phyloP scores from a whole-genome alignment of 2,113 vertebrate species.

The Gymnobelideus leadbeateri region DNA sequence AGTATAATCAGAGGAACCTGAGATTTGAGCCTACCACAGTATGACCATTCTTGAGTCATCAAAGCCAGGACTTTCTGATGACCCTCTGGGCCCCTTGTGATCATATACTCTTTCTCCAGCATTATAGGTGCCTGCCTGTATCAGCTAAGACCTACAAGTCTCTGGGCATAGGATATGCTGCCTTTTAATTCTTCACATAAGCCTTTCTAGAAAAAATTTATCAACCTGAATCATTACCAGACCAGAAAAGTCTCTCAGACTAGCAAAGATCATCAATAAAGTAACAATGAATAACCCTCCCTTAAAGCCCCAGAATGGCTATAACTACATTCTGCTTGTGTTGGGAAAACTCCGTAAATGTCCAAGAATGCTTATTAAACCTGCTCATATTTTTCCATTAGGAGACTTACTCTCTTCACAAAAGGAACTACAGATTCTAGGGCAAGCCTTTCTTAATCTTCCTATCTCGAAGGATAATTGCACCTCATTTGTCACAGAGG shows the following conservation, averaged over 20 bases:
- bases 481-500: not conserved
- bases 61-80: not conserved
- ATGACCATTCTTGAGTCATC: not conserved
- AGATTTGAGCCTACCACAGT: not conserved
- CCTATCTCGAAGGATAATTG: not conserved
- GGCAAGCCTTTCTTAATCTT: not conserved
- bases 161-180: not conserved
- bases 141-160: not conserved
- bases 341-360: not conserved
- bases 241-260: not conserved
- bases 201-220: not conserved
- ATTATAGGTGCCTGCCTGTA: not conserved
- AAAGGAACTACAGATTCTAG: not conserved
- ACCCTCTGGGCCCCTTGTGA: not conserved
- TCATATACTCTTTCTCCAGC: not conserved
- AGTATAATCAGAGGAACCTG: not conserved
- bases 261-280: not conserved
- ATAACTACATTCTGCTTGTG: not conserved
- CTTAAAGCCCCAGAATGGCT: not conserved
- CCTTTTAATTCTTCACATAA: not conserved
- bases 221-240: not conserved
- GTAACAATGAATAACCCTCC: not conserved
- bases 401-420: not conserved
- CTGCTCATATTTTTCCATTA: not conserved
- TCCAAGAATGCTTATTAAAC: not conserved